phyloP scores from a whole-genome alignment of 2,888 invertebrate genomes.

The Cheilosia soror region DNA sequence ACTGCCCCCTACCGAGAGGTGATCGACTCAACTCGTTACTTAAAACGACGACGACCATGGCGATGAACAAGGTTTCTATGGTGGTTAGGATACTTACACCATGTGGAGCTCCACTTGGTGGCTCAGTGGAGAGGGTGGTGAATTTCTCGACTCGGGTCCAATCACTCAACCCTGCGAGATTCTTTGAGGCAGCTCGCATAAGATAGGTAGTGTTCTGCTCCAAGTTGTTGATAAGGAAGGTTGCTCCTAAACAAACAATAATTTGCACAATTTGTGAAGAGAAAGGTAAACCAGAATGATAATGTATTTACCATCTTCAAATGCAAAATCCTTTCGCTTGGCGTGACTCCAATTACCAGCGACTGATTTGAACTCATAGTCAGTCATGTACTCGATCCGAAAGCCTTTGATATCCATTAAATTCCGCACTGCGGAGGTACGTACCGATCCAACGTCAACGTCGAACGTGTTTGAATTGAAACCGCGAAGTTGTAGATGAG shows the following conservation, averaged over 20 bases:
- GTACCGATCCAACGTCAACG: constrained; percentile 82
- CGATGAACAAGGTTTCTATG: constrained; percentile 45
- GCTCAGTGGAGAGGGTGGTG: constrained; percentile 81
- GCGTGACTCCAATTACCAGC: constrained; percentile 83
- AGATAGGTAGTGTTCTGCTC: constrained; percentile 85
- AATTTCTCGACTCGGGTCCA: constrained; percentile 82
- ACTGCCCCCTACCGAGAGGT: constrained; percentile 12
- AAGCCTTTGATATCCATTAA: constrained; percentile 83
- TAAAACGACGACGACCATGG: constrained; percentile 43
- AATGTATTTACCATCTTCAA: constrained; percentile 82
- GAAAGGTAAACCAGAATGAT: background rate
- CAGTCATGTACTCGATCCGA: constrained; percentile 82
- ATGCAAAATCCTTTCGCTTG: constrained; percentile 81
- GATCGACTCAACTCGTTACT: constrained; percentile 34
- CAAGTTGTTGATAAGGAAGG: constrained; percentile 84
- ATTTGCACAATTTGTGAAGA: background rate
- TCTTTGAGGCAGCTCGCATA: constrained; percentile 85
- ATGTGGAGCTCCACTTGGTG: constrained; percentile 73
- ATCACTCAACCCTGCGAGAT: constrained; percentile 85
- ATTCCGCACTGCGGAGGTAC: constrained; percentile 77
- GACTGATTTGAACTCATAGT: constrained; percentile 81
- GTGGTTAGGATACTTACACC: constrained; percentile 22
- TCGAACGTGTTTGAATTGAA: constrained; percentile 83
- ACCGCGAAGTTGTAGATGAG: constrained; percentile 81
- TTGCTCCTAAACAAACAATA: constrained; percentile 82